Base-by-base conservation (phyloP, 2,888 invertebrate genomes). In the Pammene aurita region DNA sequence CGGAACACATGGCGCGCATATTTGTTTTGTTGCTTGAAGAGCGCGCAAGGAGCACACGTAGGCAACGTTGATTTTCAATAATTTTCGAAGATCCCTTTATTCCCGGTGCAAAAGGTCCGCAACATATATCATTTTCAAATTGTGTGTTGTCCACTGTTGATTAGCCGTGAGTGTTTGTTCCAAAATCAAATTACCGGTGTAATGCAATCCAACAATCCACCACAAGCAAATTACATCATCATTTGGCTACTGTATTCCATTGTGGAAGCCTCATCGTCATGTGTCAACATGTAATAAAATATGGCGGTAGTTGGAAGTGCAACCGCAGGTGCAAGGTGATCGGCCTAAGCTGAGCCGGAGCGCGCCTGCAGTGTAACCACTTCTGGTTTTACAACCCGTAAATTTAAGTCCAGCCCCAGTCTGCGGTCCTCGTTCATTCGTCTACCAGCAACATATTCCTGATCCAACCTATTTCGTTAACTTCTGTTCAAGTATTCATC, bases 291-390 rank as follows among this genome's bases (percentile, higher is more conserved):
- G 65, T 65, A 69, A 65, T 44, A 55, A 65, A 60, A 69, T 69
- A 69, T 60, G 65, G 18, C 46, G 34, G 26, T 68, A 69, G 34
- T 44, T 18, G 35, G 48, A 61, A 61, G 54, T 69, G 18, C 57
- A 73, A 76, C 74, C 77, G 77, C 81, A 79, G 78, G 77, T 79
- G 80, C 69, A 72, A 74, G 75, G 70, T 74, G 74, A 77, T 74
- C 74, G 67, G 69, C 52, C 62, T 60, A 71, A n/a, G 73, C 73
- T 67, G 62, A 48, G 62, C 50, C 69, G 4, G 7, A 38, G 38
- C 6, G 7, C 38, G 7, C 1, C 38, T 38, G 7, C 1, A 38
- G 0, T 38, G 38, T 38, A 38, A 38, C 38, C 6, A 38, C 38
- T 38, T 38, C 38, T 38, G 6, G 26, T 26, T 26, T 26, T 26